phyloP scores from a whole-genome alignment of 2,113 vertebrate species.

The Sterrhoptilus dennistouni region DNA sequence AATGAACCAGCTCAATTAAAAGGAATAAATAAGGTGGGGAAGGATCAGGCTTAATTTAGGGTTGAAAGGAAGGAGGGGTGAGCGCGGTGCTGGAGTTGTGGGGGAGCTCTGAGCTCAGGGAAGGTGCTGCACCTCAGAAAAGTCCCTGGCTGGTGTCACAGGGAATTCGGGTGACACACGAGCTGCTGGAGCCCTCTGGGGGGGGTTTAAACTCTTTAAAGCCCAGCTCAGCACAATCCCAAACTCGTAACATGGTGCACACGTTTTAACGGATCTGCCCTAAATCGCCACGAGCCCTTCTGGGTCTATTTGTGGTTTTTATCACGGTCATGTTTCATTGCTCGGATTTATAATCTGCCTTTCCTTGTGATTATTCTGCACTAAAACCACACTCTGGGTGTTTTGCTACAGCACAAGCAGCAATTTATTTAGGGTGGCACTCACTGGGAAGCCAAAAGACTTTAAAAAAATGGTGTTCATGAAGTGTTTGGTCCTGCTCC shows the following conservation, averaged over 20 bases:
- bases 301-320: neutral
- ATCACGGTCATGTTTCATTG: neutral
- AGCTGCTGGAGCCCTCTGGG: neutral
- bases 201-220: neutral
- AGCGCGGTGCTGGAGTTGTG: accelerated
- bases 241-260: neutral
- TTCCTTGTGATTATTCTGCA: neutral
- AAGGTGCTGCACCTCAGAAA: neutral
- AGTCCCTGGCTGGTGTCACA: accelerated
- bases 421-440: neutral
- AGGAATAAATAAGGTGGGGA: neutral
- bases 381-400: neutral
- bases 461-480: neutral
- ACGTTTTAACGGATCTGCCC: neutral
- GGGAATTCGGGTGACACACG: neutral
- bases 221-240: neutral
- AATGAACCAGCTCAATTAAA: neutral
- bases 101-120: accelerated
- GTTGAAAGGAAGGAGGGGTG: neutral
- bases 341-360: neutral
- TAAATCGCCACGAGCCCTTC: neutral
- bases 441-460: neutral
- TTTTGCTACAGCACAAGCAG: neutral
- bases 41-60: neutral
- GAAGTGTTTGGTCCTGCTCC: neutral